Percentiles rank a stretch among this genome's conserved stretches.
phyloP scores from a whole-genome alignment of 2,888 invertebrate species.

The Heliconius hortense region DNA sequence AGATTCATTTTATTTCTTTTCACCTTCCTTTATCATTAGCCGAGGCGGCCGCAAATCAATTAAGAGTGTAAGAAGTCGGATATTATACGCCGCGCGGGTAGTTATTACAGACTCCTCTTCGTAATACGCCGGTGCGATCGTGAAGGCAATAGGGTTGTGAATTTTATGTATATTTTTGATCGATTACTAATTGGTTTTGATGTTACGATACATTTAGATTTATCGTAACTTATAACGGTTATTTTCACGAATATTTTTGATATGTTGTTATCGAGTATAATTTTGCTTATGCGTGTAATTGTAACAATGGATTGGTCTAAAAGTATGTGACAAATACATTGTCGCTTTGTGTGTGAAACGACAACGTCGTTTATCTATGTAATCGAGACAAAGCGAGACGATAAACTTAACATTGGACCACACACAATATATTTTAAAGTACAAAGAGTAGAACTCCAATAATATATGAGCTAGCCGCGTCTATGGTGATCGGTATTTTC shows the following conservation, averaged over 20 bases:
- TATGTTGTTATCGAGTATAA: conserved; percentile 24
- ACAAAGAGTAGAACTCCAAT: conserved; percentile 74
- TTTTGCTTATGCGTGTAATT: conserved; percentile 52
- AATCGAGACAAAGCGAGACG: conserved; percentile 78
- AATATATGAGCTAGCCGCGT: conserved; percentile 72
- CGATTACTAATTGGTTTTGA: conserved; percentile 66
- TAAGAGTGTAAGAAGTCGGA: conserved; percentile 82
- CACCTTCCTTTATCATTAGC: conserved; percentile 82
- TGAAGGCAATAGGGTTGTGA: conserved; percentile 79
- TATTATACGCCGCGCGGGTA: conserved; percentile 78
- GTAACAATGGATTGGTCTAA: conserved; percentile 71
- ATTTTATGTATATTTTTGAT: conserved; percentile 74
- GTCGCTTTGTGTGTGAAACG: conserved; percentile 75
- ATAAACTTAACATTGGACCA: conserved; percentile 80
- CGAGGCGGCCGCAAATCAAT: conserved; percentile 82
- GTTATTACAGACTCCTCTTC: conserved; percentile 77
- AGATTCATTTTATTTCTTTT: conserved; percentile 79
- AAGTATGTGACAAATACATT: conserved; percentile 74
- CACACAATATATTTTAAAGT: conserved; percentile 75
- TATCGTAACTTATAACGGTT: neutral
- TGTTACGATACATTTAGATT: conserved; percentile 28
- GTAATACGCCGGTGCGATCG: conserved; percentile 79
- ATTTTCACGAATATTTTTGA: conserved; percentile 15
- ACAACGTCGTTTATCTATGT: conserved; percentile 79
- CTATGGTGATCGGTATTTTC: conserved; percentile 63